Percentiles rank a stretch among this genome's conserved stretches.
Conservation (phyloP, 1,140 invertebrate genomes). For the Lethrus apterus region DNA sequence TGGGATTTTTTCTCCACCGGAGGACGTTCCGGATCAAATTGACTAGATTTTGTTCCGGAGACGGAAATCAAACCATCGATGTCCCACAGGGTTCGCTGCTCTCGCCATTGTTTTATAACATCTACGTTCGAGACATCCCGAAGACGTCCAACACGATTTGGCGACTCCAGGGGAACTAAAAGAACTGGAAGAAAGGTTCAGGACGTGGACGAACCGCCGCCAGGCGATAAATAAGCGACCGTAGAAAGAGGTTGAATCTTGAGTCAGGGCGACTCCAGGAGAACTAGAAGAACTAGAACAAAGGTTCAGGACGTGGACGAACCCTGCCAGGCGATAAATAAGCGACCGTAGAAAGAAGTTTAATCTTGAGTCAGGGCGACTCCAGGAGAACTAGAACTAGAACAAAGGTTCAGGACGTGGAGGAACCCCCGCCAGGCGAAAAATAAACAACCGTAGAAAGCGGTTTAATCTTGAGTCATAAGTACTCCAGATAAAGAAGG, state of each 20-base stretch:
- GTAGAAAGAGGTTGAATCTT: too few species aligned
- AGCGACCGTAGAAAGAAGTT: too few species aligned
- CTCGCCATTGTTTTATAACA: slow-evolving; percentile 19
- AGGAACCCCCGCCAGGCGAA: too few species aligned
- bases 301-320: slow-evolving; percentile 24
- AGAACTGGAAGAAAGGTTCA: slow-evolving; percentile 16
- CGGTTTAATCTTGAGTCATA: too few species aligned
- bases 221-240: too few species aligned
- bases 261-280: slow-evolving; percentile 16
- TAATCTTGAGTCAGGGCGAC: too few species aligned
- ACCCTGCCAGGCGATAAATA: too few species aligned
- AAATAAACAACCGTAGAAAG: too few species aligned
- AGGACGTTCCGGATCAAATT: slow-evolving; percentile 16
- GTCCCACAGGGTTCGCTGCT: slow-evolving; percentile 29
- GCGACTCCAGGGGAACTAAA: slow-evolving; percentile 13
- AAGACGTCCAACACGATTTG: slow-evolving; percentile 4
- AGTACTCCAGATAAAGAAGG: too few species aligned
- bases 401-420: too few species aligned
- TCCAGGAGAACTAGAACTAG: too few species aligned
- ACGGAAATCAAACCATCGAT: slow-evolving; percentile 16
- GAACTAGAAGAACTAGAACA: slow-evolving; percentile 8
- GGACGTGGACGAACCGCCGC: slow-evolving; percentile 26
- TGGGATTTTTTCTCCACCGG: slow-evolving; percentile 16
- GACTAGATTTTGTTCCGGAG: slow-evolving; percentile 1
- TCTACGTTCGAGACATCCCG: slow-evolving; percentile 25